Evolutionary conservation across 2,113 vertebrate species (phyloP).

Genomic region (Marcusenius ussheri): DNA sequence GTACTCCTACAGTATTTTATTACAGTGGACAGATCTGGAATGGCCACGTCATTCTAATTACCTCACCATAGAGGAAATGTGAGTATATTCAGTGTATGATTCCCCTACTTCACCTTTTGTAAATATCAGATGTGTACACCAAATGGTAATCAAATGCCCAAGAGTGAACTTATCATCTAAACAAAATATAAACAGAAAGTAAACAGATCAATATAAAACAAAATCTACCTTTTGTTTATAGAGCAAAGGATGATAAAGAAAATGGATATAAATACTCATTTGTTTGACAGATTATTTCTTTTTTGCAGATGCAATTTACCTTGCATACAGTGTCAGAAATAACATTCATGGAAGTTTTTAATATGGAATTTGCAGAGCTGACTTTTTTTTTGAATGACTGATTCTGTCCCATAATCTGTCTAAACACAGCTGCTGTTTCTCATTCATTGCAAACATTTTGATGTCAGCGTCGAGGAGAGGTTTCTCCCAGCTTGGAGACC

Average conservation of each 20-base stretch:
- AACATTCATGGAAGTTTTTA: not conserved
- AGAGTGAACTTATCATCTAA: not conserved
- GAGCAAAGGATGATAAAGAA: not conserved
- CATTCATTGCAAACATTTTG: constrained; percentile 8
- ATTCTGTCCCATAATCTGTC: constrained; percentile 7
- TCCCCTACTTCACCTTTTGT: not conserved
- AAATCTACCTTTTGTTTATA: not conserved
- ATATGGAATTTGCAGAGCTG: not conserved
- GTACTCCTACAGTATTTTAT: not conserved
- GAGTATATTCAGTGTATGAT: not conserved
- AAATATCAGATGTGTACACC: constrained; percentile 4
- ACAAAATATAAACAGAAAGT: not conserved
- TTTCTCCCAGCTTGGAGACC: constrained; percentile 15
- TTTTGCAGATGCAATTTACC: not conserved
- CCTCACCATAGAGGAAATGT: not conserved
- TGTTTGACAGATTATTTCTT: not conserved
- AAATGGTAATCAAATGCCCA: not conserved
- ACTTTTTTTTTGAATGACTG: not conserved
- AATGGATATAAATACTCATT: not conserved
- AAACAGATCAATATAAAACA: not conserved
- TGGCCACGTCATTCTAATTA: not conserved
- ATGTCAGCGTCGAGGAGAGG: not conserved
- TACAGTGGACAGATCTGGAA: not conserved
- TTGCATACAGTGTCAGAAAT: not conserved
- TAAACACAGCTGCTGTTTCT: constrained; percentile 30